Evolutionary conservation across 2,797 vertebrate genomes (phyloP).

Genomic region (Gymnoscopelus braueri): DNA sequence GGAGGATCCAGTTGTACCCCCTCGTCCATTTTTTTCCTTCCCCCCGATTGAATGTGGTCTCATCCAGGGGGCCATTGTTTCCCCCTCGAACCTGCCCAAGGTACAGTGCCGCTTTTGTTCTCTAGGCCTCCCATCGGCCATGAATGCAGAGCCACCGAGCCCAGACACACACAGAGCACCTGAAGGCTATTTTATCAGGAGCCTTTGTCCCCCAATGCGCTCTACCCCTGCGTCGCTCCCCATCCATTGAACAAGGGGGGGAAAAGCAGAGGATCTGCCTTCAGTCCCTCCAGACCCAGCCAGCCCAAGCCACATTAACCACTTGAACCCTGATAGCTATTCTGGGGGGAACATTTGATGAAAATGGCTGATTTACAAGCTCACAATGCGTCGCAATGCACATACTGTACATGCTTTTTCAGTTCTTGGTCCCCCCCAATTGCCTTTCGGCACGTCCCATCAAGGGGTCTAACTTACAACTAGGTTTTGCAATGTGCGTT

Average conservation of each 20-base stretch:
- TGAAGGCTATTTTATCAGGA: constrained; percentile 80
- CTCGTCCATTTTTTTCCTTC: constrained; percentile 76
- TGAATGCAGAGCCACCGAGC: constrained; percentile 73
- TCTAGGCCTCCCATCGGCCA: constrained; percentile 70
- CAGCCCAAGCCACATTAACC: no score
- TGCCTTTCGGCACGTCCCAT: no score
- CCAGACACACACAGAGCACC: constrained; percentile 65
- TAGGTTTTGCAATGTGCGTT: no score
- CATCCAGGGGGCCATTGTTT: constrained; percentile 88
- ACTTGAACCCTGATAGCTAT: not conserved
- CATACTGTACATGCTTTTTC: no score
- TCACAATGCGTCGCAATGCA: no score
- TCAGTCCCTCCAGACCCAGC: not conserved
- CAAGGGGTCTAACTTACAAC: no score
- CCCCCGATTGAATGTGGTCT: constrained; percentile 86
- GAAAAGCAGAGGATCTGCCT: constrained; percentile 7
- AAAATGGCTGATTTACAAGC: no score
- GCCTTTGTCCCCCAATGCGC: constrained; percentile 71
- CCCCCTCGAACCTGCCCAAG: constrained; percentile 76
- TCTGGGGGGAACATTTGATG: no score
- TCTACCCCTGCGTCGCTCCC: constrained; percentile 60
- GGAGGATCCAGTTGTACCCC: constrained; percentile 79
- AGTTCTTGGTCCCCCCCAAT: no score
- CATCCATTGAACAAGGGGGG: constrained; percentile 46
- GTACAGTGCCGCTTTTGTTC: constrained; percentile 95